Base-by-base conservation (phyloP, 2,888 invertebrate genomes). In the Choreutis nemorana region DNA sequence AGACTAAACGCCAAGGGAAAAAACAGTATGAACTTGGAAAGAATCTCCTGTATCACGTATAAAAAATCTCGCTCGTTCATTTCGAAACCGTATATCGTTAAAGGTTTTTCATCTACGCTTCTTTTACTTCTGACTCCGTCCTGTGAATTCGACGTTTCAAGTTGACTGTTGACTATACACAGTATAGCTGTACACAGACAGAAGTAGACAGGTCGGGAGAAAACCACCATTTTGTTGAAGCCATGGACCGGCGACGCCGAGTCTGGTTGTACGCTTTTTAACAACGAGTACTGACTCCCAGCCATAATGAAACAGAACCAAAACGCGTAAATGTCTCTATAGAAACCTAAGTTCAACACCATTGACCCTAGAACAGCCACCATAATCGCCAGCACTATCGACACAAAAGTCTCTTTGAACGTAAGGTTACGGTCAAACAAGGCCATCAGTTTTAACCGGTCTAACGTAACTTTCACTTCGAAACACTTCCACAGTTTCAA, bases 241-340 rank as follows among this genome's bases (percentile, higher is more conserved):
- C 97, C 97, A 65, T 99, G 99, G 21, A 97, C 96, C 0, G 99
- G 98, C 2, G 98, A 98, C 0, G 98, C 92, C 0, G 98, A 96
- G 67, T 99, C 99, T 0, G 99, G 99, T 56, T 99, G 99, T 1
- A 99, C 99, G 43, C 97, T 97, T 75, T 97, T 98, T 39, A 97
- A 72, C 41, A 98, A 75, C 0, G 96, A 97, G 67, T 98, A 99
- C 66, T 99, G 99, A 52, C 97, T 95, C 9, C 96, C 91, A 1
- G 98, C 98, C 48, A 97, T 94, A n/a, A 97, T 93, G 47, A 97
- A 91, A 72, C 97, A 97, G 66, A 99, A 95, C 55, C 96, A 81
- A 62, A 98, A 93, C 9, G 97, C 92, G 49, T 89, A 90, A 30
- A 97, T 84, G 61, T 99, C 98, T 47, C 87, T 87, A 72, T 94